Conservation (phyloP, 2,888 invertebrate species). For the Morinoia aosen region DNA sequence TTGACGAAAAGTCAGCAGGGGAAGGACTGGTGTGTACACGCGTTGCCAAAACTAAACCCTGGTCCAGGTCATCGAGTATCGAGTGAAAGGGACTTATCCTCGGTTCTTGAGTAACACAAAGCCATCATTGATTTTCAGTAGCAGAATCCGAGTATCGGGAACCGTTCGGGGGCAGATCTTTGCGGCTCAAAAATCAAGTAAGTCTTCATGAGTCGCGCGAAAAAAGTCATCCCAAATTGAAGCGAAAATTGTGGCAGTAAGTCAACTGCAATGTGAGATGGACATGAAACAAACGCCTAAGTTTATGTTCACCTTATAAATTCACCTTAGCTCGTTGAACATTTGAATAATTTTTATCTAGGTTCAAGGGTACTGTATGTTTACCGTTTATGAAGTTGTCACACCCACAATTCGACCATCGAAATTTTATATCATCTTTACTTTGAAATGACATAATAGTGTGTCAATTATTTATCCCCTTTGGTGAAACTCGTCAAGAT, state of each 20-base stretch:
- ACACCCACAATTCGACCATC: too few relatives aligned
- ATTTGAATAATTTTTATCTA: too few relatives aligned
- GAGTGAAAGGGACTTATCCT: not conserved
- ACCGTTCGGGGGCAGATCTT: not conserved
- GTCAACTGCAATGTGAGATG: too few relatives aligned
- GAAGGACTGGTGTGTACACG: not conserved
- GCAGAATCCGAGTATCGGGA: not conserved
- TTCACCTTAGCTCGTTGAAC: too few relatives aligned
- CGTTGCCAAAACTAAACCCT: not conserved
- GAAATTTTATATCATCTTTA: too few relatives aligned
- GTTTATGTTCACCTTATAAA: too few relatives aligned
- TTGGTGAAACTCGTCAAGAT: too few relatives aligned
- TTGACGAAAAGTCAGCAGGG: not conserved
- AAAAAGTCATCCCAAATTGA: not conserved
- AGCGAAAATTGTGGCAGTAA: not conserved
- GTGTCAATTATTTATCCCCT: too few relatives aligned
- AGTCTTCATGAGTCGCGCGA: not conserved
- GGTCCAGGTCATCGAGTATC: not conserved
- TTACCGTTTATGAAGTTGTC: too few relatives aligned
- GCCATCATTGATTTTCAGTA: constrained; percentile 8
- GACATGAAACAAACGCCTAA: too few relatives aligned
- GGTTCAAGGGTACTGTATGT: too few relatives aligned
- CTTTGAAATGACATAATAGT: too few relatives aligned
- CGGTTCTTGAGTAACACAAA: not conserved
- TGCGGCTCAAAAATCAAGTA: not conserved